Conservation (phyloP, 2,797 vertebrate genomes). For the Myotis findleyi region DNA sequence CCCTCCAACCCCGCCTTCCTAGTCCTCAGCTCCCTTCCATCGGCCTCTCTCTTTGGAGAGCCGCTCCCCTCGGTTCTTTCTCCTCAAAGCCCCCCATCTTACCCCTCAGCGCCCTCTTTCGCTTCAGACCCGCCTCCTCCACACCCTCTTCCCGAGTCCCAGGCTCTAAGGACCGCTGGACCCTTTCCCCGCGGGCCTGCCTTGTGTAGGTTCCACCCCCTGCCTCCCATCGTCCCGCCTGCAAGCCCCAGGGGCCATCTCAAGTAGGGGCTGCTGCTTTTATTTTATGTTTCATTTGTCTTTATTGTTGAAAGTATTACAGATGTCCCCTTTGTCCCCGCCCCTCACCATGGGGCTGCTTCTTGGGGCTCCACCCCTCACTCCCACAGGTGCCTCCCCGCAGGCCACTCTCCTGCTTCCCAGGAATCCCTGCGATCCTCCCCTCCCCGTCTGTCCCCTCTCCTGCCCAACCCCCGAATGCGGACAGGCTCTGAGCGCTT, state of each 20-base stretch:
- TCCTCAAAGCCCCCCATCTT: not conserved
- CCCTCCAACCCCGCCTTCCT: not conserved
- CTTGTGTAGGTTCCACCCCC: not conserved
- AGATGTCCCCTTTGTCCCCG: no score
- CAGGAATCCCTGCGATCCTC: not conserved
- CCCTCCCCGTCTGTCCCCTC: not conserved
- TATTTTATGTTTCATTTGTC: no score
- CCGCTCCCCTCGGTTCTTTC: not conserved
- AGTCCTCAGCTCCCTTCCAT: not conserved
- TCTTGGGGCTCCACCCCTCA: not conserved
- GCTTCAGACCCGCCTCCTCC: not conserved
- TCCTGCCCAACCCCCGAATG: not conserved
- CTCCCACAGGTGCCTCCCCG: not conserved
- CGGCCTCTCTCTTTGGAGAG: not conserved
- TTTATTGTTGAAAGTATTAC: no score
- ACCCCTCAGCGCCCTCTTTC: not conserved
- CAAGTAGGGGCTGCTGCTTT: no score
- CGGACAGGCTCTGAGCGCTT: not conserved
- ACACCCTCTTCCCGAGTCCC: not conserved
- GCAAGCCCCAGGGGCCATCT: not conserved
- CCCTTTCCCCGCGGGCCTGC: not conserved
- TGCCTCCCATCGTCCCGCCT: not conserved
- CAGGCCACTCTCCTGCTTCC: not conserved
- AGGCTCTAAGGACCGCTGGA: not conserved
- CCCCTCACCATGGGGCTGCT: no score